phyloP scores from a whole-genome alignment of 2,888 invertebrate genomes.

The Macropis europaea region DNA sequence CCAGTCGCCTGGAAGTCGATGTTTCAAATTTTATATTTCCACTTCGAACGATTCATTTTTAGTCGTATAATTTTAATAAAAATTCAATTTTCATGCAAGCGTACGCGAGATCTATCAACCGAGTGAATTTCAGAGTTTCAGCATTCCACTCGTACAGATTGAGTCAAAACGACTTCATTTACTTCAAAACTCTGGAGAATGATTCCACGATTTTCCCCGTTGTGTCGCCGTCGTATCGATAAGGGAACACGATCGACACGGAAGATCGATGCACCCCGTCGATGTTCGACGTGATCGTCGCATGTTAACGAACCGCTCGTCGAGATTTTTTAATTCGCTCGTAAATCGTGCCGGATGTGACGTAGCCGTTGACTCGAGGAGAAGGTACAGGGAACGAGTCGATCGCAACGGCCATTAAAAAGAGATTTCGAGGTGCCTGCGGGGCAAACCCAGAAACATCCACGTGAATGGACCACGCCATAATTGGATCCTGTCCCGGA shows the following conservation, averaged over 20 bases:
- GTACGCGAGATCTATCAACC: no score
- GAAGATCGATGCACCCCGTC: background rate
- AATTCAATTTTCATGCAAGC: no score
- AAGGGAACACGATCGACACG: background rate
- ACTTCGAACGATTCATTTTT: no score
- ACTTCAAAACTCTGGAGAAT: no score
- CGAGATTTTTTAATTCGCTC: slow-evolving; percentile 41
- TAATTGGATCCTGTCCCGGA: slow-evolving; percentile 62
- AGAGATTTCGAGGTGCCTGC: slow-evolving; percentile 72
- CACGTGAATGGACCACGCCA: slow-evolving; percentile 57
- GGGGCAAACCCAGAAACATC: slow-evolving; percentile 31
- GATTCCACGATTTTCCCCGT: no score
- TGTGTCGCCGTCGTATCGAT: no score
- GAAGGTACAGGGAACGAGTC: slow-evolving; percentile 39
- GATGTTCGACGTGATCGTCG: background rate
- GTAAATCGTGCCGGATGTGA: slow-evolving; percentile 63
- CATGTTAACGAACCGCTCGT: slow-evolving; percentile 18
- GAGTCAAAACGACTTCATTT: no score
- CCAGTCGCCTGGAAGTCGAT: no score
- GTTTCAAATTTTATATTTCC: no score
- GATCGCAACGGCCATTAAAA: slow-evolving; percentile 72
- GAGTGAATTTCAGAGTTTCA: no score
- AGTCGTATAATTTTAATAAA: no score
- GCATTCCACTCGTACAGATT: no score
- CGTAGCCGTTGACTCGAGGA: slow-evolving; percentile 28